A percentile compares a stretch with the other conserved stretches of the same genome.
These are phyloP conservation scores for Chymomyza caudatula DNA, from an alignment of 2,888 invertebrate species.

Conservation along the genomic window DNA sequence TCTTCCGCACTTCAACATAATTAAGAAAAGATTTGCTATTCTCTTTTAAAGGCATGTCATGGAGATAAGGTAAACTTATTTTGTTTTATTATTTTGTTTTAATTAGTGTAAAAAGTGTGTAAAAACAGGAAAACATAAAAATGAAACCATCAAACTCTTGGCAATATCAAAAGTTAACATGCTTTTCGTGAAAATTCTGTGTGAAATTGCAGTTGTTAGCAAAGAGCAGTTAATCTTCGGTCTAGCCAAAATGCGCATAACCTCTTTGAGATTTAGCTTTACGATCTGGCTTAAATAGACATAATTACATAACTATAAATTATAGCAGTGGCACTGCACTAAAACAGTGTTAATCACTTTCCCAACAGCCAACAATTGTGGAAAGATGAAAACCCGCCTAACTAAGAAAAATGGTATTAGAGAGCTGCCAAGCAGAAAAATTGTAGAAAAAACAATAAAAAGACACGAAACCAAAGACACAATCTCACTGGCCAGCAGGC, in stretches of 20 bases:
- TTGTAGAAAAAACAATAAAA: not conserved
- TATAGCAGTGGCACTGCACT: not conserved
- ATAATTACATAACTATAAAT: conserved; percentile 2
- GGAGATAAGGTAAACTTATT: too few species aligned
- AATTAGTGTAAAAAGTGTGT: too few species aligned
- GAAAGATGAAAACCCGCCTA: too few species aligned
- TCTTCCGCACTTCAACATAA: too few species aligned
- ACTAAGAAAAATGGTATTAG: not conserved
- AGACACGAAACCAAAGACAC: not conserved
- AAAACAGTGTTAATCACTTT: not conserved
- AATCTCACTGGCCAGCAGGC: not conserved
- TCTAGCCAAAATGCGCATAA: not conserved
- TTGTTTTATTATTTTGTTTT: too few species aligned
- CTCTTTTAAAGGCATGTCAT: too few species aligned
- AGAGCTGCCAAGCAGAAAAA: not conserved
- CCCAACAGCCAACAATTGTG: not conserved
- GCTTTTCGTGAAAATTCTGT: too few species aligned
- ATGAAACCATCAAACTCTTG: too few species aligned
- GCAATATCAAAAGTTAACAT: too few species aligned
- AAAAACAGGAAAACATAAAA: too few species aligned
- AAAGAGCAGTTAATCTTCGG: not conserved
- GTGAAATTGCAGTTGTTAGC: not conserved
- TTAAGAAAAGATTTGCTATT: too few species aligned
- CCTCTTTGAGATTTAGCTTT: not conserved
- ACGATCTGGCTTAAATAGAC: not conserved